A percentile compares a stretch with the other conserved stretches of the same genome.
Conservation (phyloP, 2,113 vertebrate species). For the Heterotis niloticus region DNA sequence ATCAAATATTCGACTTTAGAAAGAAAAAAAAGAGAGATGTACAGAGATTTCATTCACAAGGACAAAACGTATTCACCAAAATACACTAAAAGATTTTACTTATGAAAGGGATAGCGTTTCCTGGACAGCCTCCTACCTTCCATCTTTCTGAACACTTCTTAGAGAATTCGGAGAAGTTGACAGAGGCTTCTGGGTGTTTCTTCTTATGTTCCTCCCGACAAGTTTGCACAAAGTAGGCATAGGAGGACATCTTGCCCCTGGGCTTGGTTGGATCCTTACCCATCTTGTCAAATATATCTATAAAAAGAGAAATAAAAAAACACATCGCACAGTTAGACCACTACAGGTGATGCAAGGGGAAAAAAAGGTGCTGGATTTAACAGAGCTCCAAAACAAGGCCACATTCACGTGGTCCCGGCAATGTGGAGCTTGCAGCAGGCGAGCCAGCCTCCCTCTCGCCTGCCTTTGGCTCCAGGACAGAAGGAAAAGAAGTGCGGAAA, state of each 20-base stretch:
- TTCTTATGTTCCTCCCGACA: slow-evolving; percentile 98
- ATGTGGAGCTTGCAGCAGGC: background rate
- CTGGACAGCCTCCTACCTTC: slow-evolving; percentile 72
- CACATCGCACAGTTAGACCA: too few relatives aligned
- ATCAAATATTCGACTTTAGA: background rate
- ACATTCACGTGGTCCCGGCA: background rate
- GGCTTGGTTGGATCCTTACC: slow-evolving; percentile 90
- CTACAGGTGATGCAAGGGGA: background rate
- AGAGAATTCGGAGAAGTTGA: slow-evolving; percentile 94
- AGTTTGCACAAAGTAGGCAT: slow-evolving; percentile 94
- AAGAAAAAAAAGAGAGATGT: background rate
- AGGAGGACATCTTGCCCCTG: slow-evolving; percentile 96
- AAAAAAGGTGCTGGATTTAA: background rate
- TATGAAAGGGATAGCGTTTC: background rate
- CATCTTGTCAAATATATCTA: slow-evolving; percentile 72
- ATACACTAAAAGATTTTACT: background rate
- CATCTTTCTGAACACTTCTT: slow-evolving; percentile 95
- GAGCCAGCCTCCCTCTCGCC: background rate
- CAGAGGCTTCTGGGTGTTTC: slow-evolving; percentile 90
- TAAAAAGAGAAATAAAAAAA: slow-evolving; percentile 21
- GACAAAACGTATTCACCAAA: background rate
- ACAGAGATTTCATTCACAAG: background rate
- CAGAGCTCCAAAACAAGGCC: background rate
- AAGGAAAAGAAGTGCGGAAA: slow-evolving; percentile 6
- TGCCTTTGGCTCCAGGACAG: slow-evolving; percentile 22